Percentiles rank a stretch among this genome's conserved stretches.
These are phyloP conservation scores for Aphelenchoides fujianensis DNA, from an alignment of 1,140 invertebrate species.

Conservation along the genomic window DNA sequence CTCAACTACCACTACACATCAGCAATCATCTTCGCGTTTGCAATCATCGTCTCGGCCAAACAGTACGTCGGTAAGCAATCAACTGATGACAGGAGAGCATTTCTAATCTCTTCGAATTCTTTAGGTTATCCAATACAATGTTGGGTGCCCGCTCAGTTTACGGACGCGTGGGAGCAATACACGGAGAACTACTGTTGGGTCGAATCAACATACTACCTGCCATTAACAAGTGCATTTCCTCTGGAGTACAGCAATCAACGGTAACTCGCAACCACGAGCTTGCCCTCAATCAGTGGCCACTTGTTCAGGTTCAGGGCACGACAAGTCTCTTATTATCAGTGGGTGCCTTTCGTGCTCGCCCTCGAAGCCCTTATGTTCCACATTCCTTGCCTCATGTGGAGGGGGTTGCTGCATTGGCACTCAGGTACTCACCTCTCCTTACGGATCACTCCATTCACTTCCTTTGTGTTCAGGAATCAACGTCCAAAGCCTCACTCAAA, in stretches of 20 bases:
- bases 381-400: constrained; percentile 66
- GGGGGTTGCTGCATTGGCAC: constrained; percentile 62
- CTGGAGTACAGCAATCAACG: constrained; percentile 60
- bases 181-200: constrained; percentile 63
- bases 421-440: constrained; percentile 48
- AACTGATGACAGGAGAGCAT: too few relatives aligned
- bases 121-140: constrained; percentile 62
- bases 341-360: constrained; percentile 65
- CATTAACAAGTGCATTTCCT: constrained; percentile 61
- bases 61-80: constrained; percentile 62
- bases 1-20: constrained; percentile 62
- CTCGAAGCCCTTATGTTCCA: constrained; percentile 68
- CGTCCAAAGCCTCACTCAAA: constrained; percentile 61
- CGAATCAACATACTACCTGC: constrained; percentile 44
- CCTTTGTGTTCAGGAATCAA: too few relatives aligned
- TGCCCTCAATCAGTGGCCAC: too few relatives aligned
- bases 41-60: constrained; percentile 62
- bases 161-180: constrained; percentile 62
- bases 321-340: constrained; percentile 65
- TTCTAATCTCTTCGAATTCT: too few relatives aligned
- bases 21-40: constrained; percentile 62
- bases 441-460: too few relatives aligned
- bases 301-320: constrained; percentile 54
- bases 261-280: constrained; percentile 43
- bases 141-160: constrained; percentile 63